Evolutionary conservation across 2,113 vertebrate genomes (phyloP).

Genomic region (Tympanuchus pallidicinctus): DNA sequence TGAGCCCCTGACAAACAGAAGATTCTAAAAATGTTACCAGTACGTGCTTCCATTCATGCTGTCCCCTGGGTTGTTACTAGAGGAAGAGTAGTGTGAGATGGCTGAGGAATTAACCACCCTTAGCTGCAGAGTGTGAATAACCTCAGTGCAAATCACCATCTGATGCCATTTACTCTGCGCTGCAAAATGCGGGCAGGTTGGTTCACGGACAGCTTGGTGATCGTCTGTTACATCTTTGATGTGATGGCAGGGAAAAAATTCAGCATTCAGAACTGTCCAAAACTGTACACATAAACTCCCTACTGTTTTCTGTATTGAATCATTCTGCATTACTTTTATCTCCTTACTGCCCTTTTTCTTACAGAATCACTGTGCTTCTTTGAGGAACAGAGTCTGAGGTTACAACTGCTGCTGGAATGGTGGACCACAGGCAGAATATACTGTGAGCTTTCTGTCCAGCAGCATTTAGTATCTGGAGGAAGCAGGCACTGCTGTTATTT

Average conservation of each 20-base stretch:
- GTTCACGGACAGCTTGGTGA: background rate
- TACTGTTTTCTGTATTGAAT: background rate
- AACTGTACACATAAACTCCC: background rate
- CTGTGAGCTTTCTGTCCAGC: background rate
- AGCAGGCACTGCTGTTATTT: background rate
- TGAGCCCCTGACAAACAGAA: background rate
- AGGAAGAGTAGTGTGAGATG: accelerated
- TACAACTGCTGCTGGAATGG: background rate
- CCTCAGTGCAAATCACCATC: background rate
- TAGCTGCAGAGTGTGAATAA: background rate
- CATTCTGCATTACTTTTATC: background rate
- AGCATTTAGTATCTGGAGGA: background rate
- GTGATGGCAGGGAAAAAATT: accelerated
- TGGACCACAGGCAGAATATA: background rate
- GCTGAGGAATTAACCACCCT: background rate
- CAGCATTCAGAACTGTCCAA: background rate
- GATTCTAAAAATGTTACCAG: background rate
- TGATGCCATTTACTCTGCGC: background rate
- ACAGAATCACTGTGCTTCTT: background rate
- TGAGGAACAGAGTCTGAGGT: background rate
- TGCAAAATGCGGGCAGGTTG: background rate
- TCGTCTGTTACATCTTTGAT: background rate
- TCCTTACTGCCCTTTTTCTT: background rate
- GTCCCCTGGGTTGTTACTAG: background rate
- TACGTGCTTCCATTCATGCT: background rate